Evolutionary conservation across 2,888 invertebrate species (phyloP).

Genomic region (Drosophila meridiana): DNA sequence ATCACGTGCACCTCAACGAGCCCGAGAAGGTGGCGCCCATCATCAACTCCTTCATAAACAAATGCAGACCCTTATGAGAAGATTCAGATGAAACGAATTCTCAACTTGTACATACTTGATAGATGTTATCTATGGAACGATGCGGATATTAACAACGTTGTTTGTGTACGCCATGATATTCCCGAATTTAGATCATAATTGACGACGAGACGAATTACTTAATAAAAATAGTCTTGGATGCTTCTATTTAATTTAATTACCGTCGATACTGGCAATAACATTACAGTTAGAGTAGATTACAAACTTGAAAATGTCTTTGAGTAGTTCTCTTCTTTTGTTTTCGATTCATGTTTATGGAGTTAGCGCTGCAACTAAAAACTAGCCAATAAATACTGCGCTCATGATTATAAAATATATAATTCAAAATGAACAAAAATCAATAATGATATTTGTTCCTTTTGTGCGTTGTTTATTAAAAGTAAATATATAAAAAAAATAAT

Average conservation of each 20-base stretch:
- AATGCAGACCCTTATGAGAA: conserved; percentile 82
- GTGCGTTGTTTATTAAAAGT: conserved; percentile 46
- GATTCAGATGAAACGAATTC: background rate
- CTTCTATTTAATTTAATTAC: conserved; percentile 70
- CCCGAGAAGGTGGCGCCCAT: conserved; percentile 87
- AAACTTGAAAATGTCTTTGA: conserved; percentile 56
- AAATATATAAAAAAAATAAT: conserved; percentile 32
- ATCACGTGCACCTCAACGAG: conserved; percentile 91
- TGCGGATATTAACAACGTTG: background rate
- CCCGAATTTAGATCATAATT: conserved; percentile 30
- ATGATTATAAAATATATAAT: conserved; percentile 11
- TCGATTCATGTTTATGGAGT: conserved; percentile 54
- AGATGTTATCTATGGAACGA: conserved; percentile 8
- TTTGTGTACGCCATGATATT: background rate
- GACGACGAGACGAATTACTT: background rate
- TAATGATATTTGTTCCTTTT: conserved; percentile 17
- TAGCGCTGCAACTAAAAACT: conserved; percentile 57
- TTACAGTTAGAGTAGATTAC: conserved; percentile 65
- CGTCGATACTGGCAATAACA: conserved; percentile 72
- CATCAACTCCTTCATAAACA: conserved; percentile 87
- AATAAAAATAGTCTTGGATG: conserved; percentile 38
- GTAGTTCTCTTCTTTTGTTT: conserved; percentile 11
- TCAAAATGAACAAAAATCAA: conserved; percentile 22
- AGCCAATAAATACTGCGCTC: conserved; percentile 56
- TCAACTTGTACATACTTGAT: conserved; percentile 28